Base-by-base conservation (phyloP, 2,113 vertebrate species). In the Tympanuchus pallidicinctus region DNA sequence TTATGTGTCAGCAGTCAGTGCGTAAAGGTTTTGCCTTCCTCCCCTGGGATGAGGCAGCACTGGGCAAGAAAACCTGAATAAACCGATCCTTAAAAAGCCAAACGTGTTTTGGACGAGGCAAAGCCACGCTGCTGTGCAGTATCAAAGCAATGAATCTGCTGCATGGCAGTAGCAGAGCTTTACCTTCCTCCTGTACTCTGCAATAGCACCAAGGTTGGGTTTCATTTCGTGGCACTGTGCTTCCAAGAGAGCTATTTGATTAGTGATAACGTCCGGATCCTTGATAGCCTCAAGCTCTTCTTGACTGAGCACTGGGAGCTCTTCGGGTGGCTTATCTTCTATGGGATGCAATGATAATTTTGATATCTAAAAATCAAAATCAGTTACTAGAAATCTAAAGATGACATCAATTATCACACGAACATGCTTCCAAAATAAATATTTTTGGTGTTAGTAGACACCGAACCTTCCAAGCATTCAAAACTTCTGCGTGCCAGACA, bases 161-260 rank as follows among this genome's bases (percentile, higher is more conserved):
- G 11, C 56, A 10, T 4, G 3, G 2, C 1, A 22, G 27, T 12
- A 54, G 63, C 27, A 15, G 12, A 38, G 8, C 50, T 34, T 54
- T 93, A 99, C 99, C 98, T 99, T 99, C 88, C 98, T 98, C 96
- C 98, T 98, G 90, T 99, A 99, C 34, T 99, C 98, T 1, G 97
- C 98, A 28, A 99, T 99, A 61, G 99, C 98, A 0, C 98, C 97
- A 6, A 99, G 98, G 96, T 99, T 99, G 91, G 99, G 99, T 65
- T 98, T 99, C 92, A 99, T 98, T 92, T 98, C 97, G 17, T 98
- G 94, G 42, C 98, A 98, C 81, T 98, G 98, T 2, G 98, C 98
- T 97, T 99, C 99, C 60, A 99, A 90, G 32, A 99, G 97, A 60
- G 98, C 98, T 57, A 99, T 99, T 50, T 98, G 98, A 65, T 98